phyloP scores from a whole-genome alignment of 2,113 vertebrate species.

The Amphilophus citrinellus region DNA sequence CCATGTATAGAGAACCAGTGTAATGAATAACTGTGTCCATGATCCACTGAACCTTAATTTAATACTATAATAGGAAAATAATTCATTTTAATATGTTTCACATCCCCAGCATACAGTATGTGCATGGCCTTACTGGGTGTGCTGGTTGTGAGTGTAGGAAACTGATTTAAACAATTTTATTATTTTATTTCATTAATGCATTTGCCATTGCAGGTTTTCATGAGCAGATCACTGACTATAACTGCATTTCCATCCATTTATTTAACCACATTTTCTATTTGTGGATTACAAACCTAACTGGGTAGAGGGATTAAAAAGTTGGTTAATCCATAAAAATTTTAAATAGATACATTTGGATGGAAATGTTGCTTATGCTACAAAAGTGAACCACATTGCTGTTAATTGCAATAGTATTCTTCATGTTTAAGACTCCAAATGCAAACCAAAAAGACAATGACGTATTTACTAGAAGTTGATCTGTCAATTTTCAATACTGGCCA shows the following conservation, averaged over 20 bases:
- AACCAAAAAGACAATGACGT: not conserved
- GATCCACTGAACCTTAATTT: slow-evolving; percentile 1
- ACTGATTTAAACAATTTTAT: not conserved
- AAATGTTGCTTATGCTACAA: not conserved
- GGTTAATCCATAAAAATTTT: not conserved
- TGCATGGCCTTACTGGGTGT: not conserved
- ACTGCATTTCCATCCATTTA: no score
- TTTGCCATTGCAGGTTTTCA: not conserved
- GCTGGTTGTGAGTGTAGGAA: not conserved
- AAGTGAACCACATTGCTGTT: not conserved
- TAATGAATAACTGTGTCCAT: not conserved
- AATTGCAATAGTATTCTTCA: not conserved
- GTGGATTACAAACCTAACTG: not conserved
- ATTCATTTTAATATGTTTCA: not conserved
- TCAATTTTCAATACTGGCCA: not conserved
- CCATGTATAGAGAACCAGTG: not conserved
- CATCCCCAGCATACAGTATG: not conserved
- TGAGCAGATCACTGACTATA: no score
- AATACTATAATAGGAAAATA: slow-evolving; percentile 5
- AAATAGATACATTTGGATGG: not conserved
- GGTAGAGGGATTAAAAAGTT: not conserved
- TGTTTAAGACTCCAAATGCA: not conserved
- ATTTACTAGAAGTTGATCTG: not conserved
- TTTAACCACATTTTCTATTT: not conserved
- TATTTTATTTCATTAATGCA: not conserved